Conservation (phyloP, 92 coral and sea anemone species). For the Porites evermanni region DNA sequence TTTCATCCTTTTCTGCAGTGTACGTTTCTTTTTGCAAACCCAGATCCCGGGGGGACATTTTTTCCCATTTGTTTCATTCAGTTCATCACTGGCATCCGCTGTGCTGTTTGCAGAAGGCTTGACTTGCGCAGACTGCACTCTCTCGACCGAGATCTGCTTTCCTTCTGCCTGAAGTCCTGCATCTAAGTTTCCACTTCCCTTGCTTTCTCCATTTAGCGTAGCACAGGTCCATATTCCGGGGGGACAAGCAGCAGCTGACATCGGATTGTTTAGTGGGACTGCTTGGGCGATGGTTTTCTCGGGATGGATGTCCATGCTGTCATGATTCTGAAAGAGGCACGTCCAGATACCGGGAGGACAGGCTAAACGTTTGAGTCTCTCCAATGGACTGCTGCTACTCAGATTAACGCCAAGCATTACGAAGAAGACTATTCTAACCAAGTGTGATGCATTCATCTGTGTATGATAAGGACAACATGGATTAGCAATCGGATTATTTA, state of each 20-base stretch:
- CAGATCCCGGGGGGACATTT: constrained; percentile 16
- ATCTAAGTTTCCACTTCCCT: background rate
- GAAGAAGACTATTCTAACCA: constrained; percentile 1
- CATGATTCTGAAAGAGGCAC: background rate
- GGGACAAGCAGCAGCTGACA: background rate
- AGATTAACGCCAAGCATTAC: constrained; percentile 19
- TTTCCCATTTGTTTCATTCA: background rate
- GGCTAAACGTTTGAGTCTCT: constrained; percentile 31
- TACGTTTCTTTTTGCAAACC: constrained; percentile 3
- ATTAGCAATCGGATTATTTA: too few relatives aligned
- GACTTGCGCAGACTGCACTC: background rate
- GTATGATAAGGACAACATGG: background rate
- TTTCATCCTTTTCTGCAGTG: constrained; percentile 1
- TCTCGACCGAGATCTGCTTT: background rate
- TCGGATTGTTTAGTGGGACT: background rate
- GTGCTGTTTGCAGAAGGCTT: background rate
- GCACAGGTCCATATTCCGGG: constrained; percentile 35
- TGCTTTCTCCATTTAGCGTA: background rate
- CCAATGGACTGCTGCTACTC: constrained; percentile 17
- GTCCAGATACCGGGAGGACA: constrained; percentile 14
- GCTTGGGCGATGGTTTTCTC: background rate
- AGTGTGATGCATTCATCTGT: constrained; percentile 29
- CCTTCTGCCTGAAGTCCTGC: background rate
- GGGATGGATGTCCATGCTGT: background rate
- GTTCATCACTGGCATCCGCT: background rate